Conservation (phyloP, 2,888 invertebrate species). For the Tenthredo scrophulariae region DNA sequence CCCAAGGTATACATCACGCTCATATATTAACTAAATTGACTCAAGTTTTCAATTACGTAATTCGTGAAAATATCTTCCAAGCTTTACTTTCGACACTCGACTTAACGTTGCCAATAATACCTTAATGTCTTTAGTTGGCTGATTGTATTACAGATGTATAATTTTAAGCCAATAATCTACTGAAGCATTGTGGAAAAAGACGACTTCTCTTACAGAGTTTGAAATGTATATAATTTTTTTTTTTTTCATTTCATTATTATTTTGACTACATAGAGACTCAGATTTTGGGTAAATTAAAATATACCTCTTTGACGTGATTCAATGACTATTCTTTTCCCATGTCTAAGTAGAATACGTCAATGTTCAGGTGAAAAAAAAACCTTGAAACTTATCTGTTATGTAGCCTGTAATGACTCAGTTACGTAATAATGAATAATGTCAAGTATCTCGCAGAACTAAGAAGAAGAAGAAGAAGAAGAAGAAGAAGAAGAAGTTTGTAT, state of each 20-base stretch:
- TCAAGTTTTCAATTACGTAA: constrained; percentile 13
- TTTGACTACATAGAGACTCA: background rate
- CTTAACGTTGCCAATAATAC: constrained; percentile 10
- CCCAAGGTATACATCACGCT: background rate
- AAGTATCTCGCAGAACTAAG: background rate
- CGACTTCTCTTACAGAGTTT: background rate
- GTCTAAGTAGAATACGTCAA: background rate
- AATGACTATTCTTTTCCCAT: background rate
- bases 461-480: background rate
- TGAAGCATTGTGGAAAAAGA: background rate
- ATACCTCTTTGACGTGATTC: background rate
- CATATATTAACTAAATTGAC: constrained; percentile 6
- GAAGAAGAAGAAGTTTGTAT: background rate
- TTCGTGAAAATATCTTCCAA: background rate
- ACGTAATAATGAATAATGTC: constrained; percentile 22
- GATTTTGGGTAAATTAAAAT: background rate
- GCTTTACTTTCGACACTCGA: background rate
- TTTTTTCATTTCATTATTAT: background rate
- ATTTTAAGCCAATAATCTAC: constrained; percentile 17
- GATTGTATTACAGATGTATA: background rate
- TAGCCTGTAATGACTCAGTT: background rate
- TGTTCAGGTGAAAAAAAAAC: background rate
- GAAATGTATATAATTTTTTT: background rate
- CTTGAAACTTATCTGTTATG: constrained; percentile 23
- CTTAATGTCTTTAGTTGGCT: constrained; percentile 11